Percentiles rank a stretch among this genome's conserved stretches.
phyloP scores from a whole-genome alignment of 2,797 vertebrate genomes.

The Urophycis tenuis region DNA sequence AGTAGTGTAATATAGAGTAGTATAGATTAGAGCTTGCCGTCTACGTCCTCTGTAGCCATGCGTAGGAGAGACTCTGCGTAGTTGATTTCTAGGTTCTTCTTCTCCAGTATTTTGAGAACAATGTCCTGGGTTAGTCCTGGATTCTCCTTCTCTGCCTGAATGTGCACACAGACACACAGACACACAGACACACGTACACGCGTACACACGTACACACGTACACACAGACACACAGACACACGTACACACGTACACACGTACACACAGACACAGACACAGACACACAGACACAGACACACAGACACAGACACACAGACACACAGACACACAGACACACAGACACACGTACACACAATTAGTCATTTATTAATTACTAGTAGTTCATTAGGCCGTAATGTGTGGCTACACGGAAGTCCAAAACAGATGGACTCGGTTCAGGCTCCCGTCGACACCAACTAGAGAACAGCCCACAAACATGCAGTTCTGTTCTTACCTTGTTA shows the following conservation, averaged over 20 bases:
- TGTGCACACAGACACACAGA: slow-evolving; percentile 9
- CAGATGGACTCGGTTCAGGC: neutral
- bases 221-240: too few species aligned
- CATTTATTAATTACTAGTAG: neutral
- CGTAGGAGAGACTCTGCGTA: slow-evolving; percentile 85
- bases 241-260: too few species aligned
- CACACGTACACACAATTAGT: too few species aligned
- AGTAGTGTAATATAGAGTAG: too few species aligned
- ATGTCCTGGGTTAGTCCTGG: slow-evolving; percentile 88
- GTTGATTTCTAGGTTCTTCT: slow-evolving; percentile 85
- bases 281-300: slow-evolving; percentile 15
- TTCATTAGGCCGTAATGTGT: neutral
- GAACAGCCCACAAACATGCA: neutral
- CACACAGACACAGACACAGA: too few species aligned
- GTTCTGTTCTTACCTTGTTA: slow-evolving; percentile 75
- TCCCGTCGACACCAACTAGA: neutral
- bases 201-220: too few species aligned
- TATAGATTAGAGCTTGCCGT: too few species aligned
- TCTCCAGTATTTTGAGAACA: slow-evolving; percentile 88
- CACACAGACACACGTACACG: too few species aligned
- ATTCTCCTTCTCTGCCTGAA: slow-evolving; percentile 86
- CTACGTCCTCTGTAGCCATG: slow-evolving; percentile 87
- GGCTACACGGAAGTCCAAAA: neutral
- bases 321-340: too few species aligned
- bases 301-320: too few species aligned